Conservation (phyloP, 1,140 invertebrate species). For the Drosophila serrata region DNA sequence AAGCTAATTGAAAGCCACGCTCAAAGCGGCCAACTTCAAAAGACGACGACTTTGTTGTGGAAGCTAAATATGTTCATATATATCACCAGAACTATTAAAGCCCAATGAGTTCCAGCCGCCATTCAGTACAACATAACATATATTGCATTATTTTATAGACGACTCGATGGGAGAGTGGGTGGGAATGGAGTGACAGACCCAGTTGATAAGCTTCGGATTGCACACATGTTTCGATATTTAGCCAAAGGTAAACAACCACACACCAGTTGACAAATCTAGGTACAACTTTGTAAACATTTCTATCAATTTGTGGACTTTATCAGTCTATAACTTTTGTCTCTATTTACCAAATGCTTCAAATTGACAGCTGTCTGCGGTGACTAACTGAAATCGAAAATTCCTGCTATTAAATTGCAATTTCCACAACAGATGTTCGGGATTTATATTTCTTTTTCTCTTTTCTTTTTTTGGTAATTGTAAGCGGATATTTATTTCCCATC, state of each 20-base stretch:
- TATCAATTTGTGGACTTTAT: constrained; percentile 64
- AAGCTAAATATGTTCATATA: constrained; percentile 17
- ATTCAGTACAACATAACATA: constrained; percentile 26
- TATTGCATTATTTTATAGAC: constrained; percentile 54
- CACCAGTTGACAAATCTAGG: constrained; percentile 37
- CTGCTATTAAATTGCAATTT: constrained; percentile 65
- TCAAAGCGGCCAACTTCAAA: constrained; percentile 66
- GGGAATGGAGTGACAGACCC: constrained; percentile 8
- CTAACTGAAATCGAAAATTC: constrained; percentile 45
- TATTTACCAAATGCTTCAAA: constrained; percentile 77
- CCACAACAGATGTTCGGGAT: constrained; percentile 52
- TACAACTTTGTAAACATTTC: constrained; percentile 67
- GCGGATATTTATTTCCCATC: constrained; percentile 66
- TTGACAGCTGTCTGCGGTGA: constrained; percentile 63
- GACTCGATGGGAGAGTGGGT: constrained; percentile 10
- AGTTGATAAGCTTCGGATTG: constrained; percentile 51
- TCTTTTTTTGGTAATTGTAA: constrained; percentile 32
- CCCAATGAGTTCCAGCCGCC: constrained; percentile 1
- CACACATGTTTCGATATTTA: constrained; percentile 64
- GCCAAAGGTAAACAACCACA: constrained; percentile 47
- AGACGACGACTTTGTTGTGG: constrained; percentile 69
- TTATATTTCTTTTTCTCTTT: neutral
- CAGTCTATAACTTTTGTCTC: constrained; percentile 40
- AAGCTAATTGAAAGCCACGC: constrained; percentile 67
- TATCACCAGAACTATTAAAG: constrained; percentile 25